phyloP scores from a whole-genome alignment of 2,888 invertebrate genomes.

The Hirtodrosophila trivittata region DNA sequence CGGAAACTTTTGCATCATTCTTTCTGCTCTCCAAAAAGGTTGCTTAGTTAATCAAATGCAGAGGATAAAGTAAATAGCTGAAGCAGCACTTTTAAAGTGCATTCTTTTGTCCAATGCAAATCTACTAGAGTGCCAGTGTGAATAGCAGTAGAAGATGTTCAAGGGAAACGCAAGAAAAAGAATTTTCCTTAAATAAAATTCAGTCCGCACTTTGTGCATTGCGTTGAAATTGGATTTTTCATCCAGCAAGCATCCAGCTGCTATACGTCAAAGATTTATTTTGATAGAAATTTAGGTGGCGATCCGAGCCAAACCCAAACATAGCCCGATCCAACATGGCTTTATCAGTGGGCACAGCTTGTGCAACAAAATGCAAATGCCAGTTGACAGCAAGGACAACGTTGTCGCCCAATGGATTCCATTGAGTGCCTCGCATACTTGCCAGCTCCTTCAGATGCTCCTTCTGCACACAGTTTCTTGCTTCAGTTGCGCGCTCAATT shows the following conservation, averaged over 20 bases:
- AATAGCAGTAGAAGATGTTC: slow-evolving; percentile 14
- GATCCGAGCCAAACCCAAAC: slow-evolving; percentile 2
- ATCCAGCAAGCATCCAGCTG: slow-evolving; percentile 30
- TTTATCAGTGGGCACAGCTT: slow-evolving; percentile 47
- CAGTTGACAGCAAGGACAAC: slow-evolving; percentile 53
- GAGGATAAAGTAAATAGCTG: slow-evolving; percentile 59
- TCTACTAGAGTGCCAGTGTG: slow-evolving; percentile 20
- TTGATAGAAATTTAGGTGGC: slow-evolving; percentile 33
- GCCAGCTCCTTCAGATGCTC: slow-evolving; percentile 39
- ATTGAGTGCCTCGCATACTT: slow-evolving; percentile 58
- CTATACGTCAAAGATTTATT: slow-evolving; percentile 70
- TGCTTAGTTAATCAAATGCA: slow-evolving; percentile 45
- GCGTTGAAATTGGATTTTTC: slow-evolving; percentile 69
- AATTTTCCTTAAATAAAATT: slow-evolving; percentile 59
- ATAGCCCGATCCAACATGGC: slow-evolving; percentile 26
- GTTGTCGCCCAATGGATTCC: slow-evolving; percentile 58
- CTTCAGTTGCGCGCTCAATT: slow-evolving; percentile 75
- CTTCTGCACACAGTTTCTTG: slow-evolving; percentile 53
- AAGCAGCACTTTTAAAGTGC: slow-evolving; percentile 48
- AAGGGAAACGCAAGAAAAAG: slow-evolving; percentile 8
- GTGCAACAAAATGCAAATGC: slow-evolving; percentile 54
- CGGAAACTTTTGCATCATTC: slow-evolving; percentile 5
- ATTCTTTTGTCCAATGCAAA: slow-evolving; percentile 47
- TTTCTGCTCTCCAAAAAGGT: background rate
- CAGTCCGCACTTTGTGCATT: slow-evolving; percentile 33